phyloP scores from a whole-genome alignment of 1,140 invertebrate genomes.

The Drosophila obscura region DNA sequence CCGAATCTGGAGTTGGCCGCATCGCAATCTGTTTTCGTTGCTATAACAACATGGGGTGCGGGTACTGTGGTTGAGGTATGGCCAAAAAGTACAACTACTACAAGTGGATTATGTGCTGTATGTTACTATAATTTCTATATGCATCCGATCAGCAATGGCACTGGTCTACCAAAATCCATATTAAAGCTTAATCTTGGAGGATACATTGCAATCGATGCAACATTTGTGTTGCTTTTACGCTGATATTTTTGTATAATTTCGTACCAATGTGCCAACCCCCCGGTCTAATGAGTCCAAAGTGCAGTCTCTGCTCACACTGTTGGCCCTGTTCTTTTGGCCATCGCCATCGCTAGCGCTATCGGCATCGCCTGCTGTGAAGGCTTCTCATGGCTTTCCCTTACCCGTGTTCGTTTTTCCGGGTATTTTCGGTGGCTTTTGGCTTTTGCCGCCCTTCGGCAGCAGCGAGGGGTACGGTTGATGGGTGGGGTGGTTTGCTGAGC shows the following conservation, averaged over 20 bases:
- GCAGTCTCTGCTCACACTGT: constrained; percentile 24
- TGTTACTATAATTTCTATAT: too few species aligned
- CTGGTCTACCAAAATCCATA: too few species aligned
- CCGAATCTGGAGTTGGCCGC: constrained; percentile 19
- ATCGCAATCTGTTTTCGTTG: constrained; percentile 43
- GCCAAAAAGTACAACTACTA: too few species aligned
- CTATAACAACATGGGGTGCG: constrained; percentile 4
- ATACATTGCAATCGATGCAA: too few species aligned
- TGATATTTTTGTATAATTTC: too few species aligned
- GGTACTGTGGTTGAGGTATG: neutral
- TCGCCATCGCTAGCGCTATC: neutral
- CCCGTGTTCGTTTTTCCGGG: constrained; percentile 32
- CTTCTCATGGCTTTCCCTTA: constrained; percentile 25
- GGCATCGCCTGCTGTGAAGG: constrained; percentile 48
- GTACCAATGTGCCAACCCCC: neutral
- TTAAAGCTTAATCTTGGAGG: too few species aligned
- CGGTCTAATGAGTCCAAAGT: constrained; percentile 35
- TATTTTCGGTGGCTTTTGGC: constrained; percentile 38
- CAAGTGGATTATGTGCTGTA: too few species aligned
- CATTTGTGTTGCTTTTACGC: too few species aligned
- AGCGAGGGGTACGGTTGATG: neutral
- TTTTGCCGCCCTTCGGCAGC: neutral
- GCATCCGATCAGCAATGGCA: too few species aligned
- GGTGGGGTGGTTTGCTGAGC: constrained; percentile 6
- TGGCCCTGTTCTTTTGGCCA: neutral